Percentiles rank a stretch among this genome's conserved stretches.
Conservation (phyloP, 1,140 invertebrate species). For the Venturia canescens region DNA sequence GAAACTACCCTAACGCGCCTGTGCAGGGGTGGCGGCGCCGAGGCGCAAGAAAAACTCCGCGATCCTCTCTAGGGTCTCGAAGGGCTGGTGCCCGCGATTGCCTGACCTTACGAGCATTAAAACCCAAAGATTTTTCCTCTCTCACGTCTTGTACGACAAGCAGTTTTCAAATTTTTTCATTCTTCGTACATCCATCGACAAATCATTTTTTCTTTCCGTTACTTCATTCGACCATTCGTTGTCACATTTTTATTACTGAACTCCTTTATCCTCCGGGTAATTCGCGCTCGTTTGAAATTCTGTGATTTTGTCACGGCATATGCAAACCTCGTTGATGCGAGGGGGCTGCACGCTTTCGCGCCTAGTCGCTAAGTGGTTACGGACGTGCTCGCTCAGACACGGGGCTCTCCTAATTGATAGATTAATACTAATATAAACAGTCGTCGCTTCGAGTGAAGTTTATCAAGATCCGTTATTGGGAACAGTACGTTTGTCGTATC, state of each 20-base stretch:
- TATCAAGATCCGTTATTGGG: neutral
- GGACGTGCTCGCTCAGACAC: neutral
- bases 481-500: neutral
- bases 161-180: neutral
- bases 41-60: conserved; percentile 67
- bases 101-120: conserved; percentile 44
- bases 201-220: neutral
- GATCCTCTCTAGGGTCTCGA: conserved; percentile 67
- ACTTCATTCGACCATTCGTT: neutral
- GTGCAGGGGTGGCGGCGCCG: conserved; percentile 66
- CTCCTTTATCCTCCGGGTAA: neutral
- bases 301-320: conserved; percentile 15
- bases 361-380: neutral
- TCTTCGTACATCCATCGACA: neutral
- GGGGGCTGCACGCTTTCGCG: neutral
- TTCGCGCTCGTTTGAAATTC: conserved; percentile 11
- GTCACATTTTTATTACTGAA: no score
- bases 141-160: neutral
- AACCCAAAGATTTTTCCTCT: conserved; percentile 20
- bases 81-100: conserved; percentile 64
- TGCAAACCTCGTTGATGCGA: conserved; percentile 25
- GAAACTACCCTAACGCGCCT: conserved; percentile 63
- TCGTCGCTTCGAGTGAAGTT: neutral
- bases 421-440: neutral
- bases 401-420: neutral